These are phyloP conservation scores for Sylvia atricapilla DNA, from an alignment of 2,113 vertebrate genomes.

Conservation along the genomic window DNA sequence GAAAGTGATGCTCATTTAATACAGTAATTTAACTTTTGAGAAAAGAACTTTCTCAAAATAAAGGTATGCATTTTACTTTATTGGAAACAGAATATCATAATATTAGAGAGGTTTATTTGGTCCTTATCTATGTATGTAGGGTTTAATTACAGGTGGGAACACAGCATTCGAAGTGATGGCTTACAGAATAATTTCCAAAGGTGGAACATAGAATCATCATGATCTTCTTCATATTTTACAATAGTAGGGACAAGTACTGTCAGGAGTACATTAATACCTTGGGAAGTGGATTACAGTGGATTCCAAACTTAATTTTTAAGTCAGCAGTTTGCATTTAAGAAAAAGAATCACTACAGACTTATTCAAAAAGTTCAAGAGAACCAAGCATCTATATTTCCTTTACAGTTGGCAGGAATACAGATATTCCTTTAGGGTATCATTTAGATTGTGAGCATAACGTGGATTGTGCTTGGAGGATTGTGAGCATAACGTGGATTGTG, in stretches of 20 bases:
- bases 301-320: neutral
- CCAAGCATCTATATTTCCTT: neutral
- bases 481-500: neutral
- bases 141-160: neutral
- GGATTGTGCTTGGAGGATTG: neutral
- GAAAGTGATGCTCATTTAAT: neutral
- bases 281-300: neutral
- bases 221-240: neutral
- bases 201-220: neutral
- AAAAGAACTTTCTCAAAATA: neutral
- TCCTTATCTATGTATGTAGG: neutral
- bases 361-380: neutral
- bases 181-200: neutral
- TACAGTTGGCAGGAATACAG: neutral
- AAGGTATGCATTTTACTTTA: neutral
- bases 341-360: neutral
- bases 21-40: neutral
- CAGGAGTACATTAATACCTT: neutral
- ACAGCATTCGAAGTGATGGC: neutral
- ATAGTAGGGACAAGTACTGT: neutral
- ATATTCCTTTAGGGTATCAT: neutral
- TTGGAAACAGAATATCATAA: neutral
- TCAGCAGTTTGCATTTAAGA: neutral
- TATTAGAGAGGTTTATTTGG: neutral
- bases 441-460: neutral